These are phyloP conservation scores for Drosophila albomicans DNA, from an alignment of 1,140 invertebrate genomes.

Conservation along the genomic window DNA sequence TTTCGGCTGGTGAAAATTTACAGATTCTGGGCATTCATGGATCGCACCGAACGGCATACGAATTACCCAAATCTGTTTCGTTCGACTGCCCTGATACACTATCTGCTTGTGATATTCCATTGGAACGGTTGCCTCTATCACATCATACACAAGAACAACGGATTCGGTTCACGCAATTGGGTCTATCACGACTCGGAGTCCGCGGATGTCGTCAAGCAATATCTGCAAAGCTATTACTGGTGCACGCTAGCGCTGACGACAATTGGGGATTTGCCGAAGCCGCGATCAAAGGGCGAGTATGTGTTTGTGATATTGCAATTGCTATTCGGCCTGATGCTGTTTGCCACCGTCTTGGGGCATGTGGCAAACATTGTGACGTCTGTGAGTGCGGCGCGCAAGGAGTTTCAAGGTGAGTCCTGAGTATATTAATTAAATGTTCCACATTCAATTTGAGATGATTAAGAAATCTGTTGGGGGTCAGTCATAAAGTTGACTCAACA, in stretches of 20 bases:
- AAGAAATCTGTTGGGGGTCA: too few relatives aligned
- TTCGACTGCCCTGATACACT: conserved; percentile 96
- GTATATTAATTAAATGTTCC: neutral
- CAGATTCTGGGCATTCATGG: conserved; percentile 99
- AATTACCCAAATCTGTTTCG: conserved; percentile 99
- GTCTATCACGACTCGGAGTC: conserved; percentile 93
- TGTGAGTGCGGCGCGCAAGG: conserved; percentile 96
- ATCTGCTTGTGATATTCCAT: conserved; percentile 99
- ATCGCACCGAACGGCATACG: conserved; percentile 98
- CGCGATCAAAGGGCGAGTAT: conserved; percentile 95
- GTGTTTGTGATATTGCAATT: conserved; percentile 96
- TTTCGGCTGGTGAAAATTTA: conserved; percentile 99
- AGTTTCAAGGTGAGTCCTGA: conserved; percentile 94
- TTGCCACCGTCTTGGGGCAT: conserved; percentile 96
- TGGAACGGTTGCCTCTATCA: conserved; percentile 99
- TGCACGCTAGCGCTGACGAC: conserved; percentile 97
- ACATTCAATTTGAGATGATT: too few relatives aligned
- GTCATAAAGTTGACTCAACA: neutral
- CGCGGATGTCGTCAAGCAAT: conserved; percentile 95
- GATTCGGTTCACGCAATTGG: conserved; percentile 96
- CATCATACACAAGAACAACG: conserved; percentile 97
- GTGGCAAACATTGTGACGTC: conserved; percentile 98
- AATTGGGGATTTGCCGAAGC: conserved; percentile 92
- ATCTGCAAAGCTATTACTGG: conserved; percentile 99
- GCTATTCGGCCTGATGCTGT: conserved; percentile 95